These are phyloP conservation scores for Euphydryas editha DNA, from an alignment of 2,888 invertebrate genomes.

Conservation along the genomic window DNA sequence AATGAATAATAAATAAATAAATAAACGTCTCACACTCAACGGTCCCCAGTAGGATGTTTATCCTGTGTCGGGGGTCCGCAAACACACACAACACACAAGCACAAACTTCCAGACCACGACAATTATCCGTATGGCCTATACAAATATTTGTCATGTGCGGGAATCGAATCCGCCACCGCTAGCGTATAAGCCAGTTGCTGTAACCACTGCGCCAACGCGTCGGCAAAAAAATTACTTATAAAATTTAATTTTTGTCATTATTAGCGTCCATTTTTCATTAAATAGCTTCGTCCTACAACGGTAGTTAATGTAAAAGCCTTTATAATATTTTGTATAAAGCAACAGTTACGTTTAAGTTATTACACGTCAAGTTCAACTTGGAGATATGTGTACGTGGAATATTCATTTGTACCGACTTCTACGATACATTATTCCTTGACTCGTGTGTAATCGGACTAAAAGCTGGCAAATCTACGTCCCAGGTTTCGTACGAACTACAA, in stretches of 20 bases:
- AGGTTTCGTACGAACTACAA: slow-evolving; percentile 49
- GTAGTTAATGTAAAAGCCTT: slow-evolving; percentile 13
- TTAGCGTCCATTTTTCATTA: not conserved
- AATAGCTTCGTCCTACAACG: not conserved
- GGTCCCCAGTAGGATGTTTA: no score
- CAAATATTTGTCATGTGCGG: no score
- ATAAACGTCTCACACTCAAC: no score
- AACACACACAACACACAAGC: no score
- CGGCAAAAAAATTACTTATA: no score
- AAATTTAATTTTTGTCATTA: not conserved
- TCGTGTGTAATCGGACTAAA: slow-evolving; percentile 31
- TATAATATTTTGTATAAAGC: slow-evolving; percentile 24
- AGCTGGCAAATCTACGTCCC: slow-evolving; percentile 26
- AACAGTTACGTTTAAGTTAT: slow-evolving; percentile 28
- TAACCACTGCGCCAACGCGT: no score
- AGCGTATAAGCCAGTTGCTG: no score
- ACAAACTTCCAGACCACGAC: no score
- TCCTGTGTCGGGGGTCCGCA: no score
- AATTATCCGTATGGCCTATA: no score
- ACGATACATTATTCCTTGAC: slow-evolving; percentile 24
- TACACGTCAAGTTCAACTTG: slow-evolving; percentile 14
- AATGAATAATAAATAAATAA: no score
- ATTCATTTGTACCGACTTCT: slow-evolving; percentile 14
- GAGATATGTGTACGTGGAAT: slow-evolving; percentile 11
- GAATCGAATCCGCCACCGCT: no score